These are phyloP conservation scores for Lates japonicus DNA, from an alignment of 2,797 vertebrate genomes.

Conservation along the genomic window DNA sequence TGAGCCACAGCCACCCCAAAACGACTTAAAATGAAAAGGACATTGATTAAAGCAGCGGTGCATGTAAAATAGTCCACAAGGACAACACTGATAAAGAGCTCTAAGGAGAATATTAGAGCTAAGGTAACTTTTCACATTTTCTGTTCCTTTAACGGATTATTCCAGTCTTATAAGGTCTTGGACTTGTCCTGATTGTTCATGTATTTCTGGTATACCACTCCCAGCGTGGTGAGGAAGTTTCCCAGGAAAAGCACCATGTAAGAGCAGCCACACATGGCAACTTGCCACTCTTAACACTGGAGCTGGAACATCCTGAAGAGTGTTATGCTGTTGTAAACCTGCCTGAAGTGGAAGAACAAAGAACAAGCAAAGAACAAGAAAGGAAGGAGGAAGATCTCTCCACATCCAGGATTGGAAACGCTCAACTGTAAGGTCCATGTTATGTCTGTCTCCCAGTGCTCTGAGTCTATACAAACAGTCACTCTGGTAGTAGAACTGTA, in stretches of 20 bases:
- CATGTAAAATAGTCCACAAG: constrained; percentile 7
- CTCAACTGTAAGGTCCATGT: constrained; percentile 72
- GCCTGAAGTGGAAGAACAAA: constrained; percentile 91
- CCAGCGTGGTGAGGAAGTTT: constrained; percentile 95
- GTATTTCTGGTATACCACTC: constrained; percentile 96
- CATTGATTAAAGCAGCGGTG: background rate
- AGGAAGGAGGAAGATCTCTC: constrained; percentile 96
- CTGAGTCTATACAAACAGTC: no score
- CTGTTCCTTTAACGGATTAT: background rate
- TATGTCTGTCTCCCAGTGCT: no score
- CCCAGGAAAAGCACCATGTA: constrained; percentile 95
- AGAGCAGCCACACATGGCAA: constrained; percentile 93
- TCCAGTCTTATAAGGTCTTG: constrained; percentile 67
- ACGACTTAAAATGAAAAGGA: constrained; percentile 5
- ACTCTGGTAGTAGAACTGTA: no score
- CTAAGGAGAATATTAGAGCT: constrained; percentile 23
- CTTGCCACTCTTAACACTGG: constrained; percentile 99
- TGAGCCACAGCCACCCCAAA: background rate
- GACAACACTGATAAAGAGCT: constrained; percentile 17
- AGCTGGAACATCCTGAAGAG: constrained; percentile 93
- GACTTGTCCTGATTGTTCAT: constrained; percentile 86
- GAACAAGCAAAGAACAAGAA: constrained; percentile 92
- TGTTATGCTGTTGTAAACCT: constrained; percentile 93
- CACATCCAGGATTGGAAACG: constrained; percentile 99
- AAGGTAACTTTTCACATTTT: background rate